Percentiles rank a stretch among this genome's conserved stretches.
phyloP scores from a whole-genome alignment of 2,113 vertebrate genomes.

The Trematomus loennbergii region DNA sequence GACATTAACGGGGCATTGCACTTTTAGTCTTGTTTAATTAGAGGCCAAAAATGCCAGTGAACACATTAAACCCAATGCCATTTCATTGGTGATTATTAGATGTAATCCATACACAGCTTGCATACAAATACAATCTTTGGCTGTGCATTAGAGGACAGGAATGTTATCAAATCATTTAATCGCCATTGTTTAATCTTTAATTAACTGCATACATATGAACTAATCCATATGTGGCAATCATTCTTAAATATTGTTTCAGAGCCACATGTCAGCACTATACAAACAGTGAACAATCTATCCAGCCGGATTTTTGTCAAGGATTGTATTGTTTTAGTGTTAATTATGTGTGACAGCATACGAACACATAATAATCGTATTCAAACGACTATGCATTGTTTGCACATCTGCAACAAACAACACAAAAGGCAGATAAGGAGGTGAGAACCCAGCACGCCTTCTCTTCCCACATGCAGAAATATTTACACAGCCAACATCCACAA shows the following conservation, averaged over 20 bases:
- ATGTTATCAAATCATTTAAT: slow-evolving; percentile 4
- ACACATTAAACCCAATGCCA: neutral
- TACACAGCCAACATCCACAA: neutral
- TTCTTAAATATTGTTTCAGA: slow-evolving; percentile 14
- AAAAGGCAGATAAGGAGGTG: slow-evolving; percentile 35
- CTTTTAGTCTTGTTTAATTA: slow-evolving; percentile 5
- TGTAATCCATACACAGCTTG: slow-evolving; percentile 7
- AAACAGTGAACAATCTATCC: slow-evolving; percentile 38
- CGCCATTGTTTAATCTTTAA: slow-evolving; percentile 3
- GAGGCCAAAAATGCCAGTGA: neutral
- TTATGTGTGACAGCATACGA: slow-evolving; percentile 52
- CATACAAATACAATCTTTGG: slow-evolving; percentile 1
- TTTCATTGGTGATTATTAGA: neutral
- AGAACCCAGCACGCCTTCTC: slow-evolving; percentile 26
- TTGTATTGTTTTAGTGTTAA: slow-evolving; percentile 57
- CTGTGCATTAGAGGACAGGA: neutral
- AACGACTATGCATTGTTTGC: slow-evolving; percentile 64
- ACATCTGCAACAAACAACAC: slow-evolving; percentile 55
- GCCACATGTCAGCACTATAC: slow-evolving; percentile 6
- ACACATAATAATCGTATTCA: slow-evolving; percentile 45
- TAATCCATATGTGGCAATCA: slow-evolving; percentile 28
- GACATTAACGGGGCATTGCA: neutral
- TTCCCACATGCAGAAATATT: slow-evolving; percentile 32
- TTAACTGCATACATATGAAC: neutral
- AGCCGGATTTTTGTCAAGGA: slow-evolving; percentile 32